Evolutionary conservation across 2,888 invertebrate genomes (phyloP).

Genomic region (Odontocolon sp.): DNA sequence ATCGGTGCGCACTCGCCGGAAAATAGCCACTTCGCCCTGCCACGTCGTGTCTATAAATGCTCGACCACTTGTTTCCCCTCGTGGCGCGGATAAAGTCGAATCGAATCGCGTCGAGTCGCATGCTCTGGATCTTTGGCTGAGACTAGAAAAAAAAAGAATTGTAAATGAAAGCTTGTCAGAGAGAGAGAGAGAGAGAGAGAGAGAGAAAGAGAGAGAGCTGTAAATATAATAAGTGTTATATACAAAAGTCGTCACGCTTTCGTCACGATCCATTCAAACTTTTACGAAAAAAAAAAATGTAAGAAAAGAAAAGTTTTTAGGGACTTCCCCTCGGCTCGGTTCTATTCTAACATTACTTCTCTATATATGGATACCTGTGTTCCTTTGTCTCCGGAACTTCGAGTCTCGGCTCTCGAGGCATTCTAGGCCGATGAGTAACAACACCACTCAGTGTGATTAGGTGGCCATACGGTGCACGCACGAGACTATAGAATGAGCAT

Average conservation of each 20-base stretch:
- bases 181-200: too few relatives aligned
- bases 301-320: background rate
- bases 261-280: constrained; percentile 15
- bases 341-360: background rate
- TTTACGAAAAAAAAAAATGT: background rate
- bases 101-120: constrained; percentile 55
- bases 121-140: background rate
- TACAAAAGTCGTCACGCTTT: constrained; percentile 22
- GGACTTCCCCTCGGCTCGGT: background rate
- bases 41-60: constrained; percentile 76
- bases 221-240: background rate
- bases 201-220: too few relatives aligned
- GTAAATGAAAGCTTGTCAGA: too few relatives aligned
- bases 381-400: background rate
- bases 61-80: constrained; percentile 75
- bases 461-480: constrained; percentile 60
- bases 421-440: constrained; percentile 57
- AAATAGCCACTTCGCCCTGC: constrained; percentile 80
- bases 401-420: background rate
- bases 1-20: constrained; percentile 80
- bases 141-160: too few relatives aligned
- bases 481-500: too few relatives aligned
- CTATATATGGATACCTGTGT: background rate
- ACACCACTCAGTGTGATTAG: constrained; percentile 63
- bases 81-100: constrained; percentile 22